phyloP scores from a whole-genome alignment of 2,888 invertebrate genomes.

The Elmis aenea region DNA sequence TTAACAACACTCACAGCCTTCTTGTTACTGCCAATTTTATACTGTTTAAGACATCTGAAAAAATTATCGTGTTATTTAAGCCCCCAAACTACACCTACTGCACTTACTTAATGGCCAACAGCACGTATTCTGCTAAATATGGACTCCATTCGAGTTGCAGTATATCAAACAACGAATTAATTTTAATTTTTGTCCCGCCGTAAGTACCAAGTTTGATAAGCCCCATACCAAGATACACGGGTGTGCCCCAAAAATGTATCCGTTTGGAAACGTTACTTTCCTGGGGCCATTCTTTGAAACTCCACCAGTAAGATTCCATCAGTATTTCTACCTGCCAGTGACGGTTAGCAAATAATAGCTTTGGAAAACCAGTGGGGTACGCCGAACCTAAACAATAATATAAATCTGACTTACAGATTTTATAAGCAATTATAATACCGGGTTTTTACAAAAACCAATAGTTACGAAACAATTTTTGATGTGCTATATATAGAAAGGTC shows the following conservation, averaged over 20 bases:
- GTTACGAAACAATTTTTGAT: no score
- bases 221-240: conserved; percentile 69
- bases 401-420: no score
- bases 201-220: conserved; percentile 65
- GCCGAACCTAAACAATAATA: conserved; percentile 27
- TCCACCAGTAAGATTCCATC: conserved; percentile 69
- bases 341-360: conserved; percentile 54
- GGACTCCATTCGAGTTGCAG: conserved; percentile 76
- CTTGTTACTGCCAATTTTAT: conserved; percentile 37
- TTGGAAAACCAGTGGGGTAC: conserved; percentile 44
- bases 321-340: conserved; percentile 73
- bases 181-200: conserved; percentile 56
- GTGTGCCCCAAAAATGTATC: conserved; percentile 68
- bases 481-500: no score
- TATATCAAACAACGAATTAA: conserved; percentile 66
- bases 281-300: conserved; percentile 55
- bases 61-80: conserved; percentile 15
- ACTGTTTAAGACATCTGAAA: conserved; percentile 52
- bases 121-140: conserved; percentile 63
- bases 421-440: not conserved
- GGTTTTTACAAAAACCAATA: no score
- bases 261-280: conserved; percentile 52
- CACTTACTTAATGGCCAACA: conserved; percentile 53
- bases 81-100: not conserved
- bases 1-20: not conserved